Evolutionary conservation across 2,797 vertebrate genomes (phyloP), one percentile per base, ranked within the genome.

Genomic region (Notolepis coatsorum): DNA sequence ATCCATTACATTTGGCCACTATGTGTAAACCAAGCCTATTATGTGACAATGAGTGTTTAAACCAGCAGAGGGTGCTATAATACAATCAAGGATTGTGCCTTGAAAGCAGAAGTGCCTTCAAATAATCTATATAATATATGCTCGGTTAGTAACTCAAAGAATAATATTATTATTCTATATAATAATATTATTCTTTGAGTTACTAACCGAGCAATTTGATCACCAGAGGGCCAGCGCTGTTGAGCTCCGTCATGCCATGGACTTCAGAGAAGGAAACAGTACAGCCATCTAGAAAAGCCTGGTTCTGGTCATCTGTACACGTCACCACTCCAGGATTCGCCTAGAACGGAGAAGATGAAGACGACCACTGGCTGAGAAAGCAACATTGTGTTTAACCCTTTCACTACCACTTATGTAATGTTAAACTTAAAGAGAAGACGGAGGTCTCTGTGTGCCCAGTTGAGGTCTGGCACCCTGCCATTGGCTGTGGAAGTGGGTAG

Each of bases 201-300:
- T 28, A 80, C 88, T 79, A n/a, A 97, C 96, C 81, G 4, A 56
- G 50, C 48, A 86, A 57, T 7, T 0, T 80, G 68, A 97, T 88
- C 0, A 87, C 33, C 42, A 88, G 0, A 0, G 96, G 91, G 0
- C 28, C 12, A 5, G 3, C 70, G 48, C 2, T 24, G 0, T 98
- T 97, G 77, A 98, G 93, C 75, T 97, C 94, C 0, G 81, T 90
- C 96, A 98, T 98, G 64, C 96, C 96, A 66, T 92, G 84, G 18
- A 98, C 79, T 0, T 90, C 92, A 1, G 92, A 95, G 84, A 98
- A 96, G 0, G 30, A 81, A 50, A 96, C 95, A 50, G 71, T 77
- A 27, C 82, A 84, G 10, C 74, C 93, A 0, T 93, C 51, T 0
- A 0, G 0, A 71, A 97, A 93, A 2, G 52, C 20, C 0, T 27